Percentiles rank a stretch among this genome's conserved stretches.
phyloP scores from a whole-genome alignment of 2,113 vertebrate genomes.

The Halcyon malimbica region DNA sequence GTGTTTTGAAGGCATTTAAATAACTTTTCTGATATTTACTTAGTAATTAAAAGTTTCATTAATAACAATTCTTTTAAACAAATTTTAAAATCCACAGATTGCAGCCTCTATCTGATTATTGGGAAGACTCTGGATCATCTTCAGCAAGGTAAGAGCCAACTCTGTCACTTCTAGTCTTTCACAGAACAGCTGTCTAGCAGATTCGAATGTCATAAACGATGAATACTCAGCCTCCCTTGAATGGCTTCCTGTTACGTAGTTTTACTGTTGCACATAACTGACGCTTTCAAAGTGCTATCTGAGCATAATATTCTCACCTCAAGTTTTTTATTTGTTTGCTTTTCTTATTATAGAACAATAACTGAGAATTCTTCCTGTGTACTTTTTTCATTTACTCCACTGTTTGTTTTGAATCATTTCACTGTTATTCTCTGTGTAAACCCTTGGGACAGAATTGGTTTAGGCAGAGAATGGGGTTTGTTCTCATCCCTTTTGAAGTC shows the following conservation, averaged over 20 bases:
- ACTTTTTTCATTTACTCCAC: conserved; percentile 22
- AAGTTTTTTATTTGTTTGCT: conserved; percentile 42
- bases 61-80: neutral
- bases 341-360: conserved; percentile 28
- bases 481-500: conserved; percentile 30
- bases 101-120: neutral
- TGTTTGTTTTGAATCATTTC: conserved; percentile 20
- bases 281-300: neutral
- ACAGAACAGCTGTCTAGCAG: neutral
- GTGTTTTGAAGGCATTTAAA: neutral
- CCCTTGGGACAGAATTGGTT: conserved; percentile 16
- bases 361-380: conserved; percentile 7
- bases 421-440: conserved; percentile 26
- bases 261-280: neutral
- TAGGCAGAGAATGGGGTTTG: neutral
- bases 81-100: conserved; percentile 48
- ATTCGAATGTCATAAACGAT: neutral
- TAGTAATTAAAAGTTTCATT: neutral
- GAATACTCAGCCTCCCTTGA: neutral
- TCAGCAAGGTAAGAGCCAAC: conserved; percentile 39
- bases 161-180: neutral
- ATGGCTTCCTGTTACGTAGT: neutral
- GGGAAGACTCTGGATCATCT: conserved; percentile 11
- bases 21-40: neutral
- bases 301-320: neutral